Base-by-base conservation (phyloP, 1,140 invertebrate genomes). In the Lethrus apterus region DNA sequence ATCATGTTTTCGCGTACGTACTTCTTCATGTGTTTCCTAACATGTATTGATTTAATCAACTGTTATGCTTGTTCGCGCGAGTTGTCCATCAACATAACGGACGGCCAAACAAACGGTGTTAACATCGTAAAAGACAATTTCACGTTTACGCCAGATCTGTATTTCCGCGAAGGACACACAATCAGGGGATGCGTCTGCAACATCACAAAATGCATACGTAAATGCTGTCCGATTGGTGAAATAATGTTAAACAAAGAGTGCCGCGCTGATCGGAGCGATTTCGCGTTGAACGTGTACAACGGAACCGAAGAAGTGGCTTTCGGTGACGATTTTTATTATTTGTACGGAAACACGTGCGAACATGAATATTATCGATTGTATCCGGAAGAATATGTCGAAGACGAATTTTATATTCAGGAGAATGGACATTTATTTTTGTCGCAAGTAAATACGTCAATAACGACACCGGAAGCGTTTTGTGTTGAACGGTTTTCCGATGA, bases 131-230 rank as follows among this genome's bases (percentile, higher is more conserved):
- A 50, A 36, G 44, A 57, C 31, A 35, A 31, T 15, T 8, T 55
- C 4, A 38, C 17, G 8, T 57, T 47, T 35, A 40, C 38, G 2
- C 29, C 38, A 30, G 31, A 24, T 4, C 21, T 52, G 36, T 55
- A 57, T 30, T 55, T 41, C 21, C 18, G 14, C 3, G 19, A 47
- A 17, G 33, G 36, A 5, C 18, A 9, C 9, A 20, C 23, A 3
- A 46, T 42, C 10, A 24, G 21, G n/a, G 55, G 55, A 2, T 57
- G 55, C 26, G 36, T 52, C 21, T 57, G 55, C 34, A 31, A 50
- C 9, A 26, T 52, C 8, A 46, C 24, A 17, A 17, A 36, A 3
- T 57, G 55, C 35, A n/a, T 55, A 3, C 30, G 46, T 18, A 52
- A 51, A 41, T 57, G 55, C 48, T 57, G 55, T 35, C 7, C 7